Base-by-base conservation (phyloP, 2,888 invertebrate genomes). In the Odontomyia ornata region DNA sequence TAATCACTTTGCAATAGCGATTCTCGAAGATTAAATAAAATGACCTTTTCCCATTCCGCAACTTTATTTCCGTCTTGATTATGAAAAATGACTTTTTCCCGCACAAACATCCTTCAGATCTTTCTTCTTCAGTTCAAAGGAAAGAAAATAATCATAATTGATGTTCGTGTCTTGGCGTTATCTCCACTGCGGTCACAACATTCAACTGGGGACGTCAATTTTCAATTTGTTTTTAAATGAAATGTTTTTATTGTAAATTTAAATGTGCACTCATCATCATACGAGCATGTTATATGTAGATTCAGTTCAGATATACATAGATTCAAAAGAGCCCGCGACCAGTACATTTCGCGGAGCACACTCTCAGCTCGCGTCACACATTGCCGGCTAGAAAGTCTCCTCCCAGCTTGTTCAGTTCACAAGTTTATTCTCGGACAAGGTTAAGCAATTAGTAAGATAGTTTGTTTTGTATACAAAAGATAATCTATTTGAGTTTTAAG, bases 341-440 rank as follows among this genome's bases (percentile, higher is more conserved):
- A 15, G 52, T 52, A 52, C 52, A 52, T 9, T 52, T 9, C 15
- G 52, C 13, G 52, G 52, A 52, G 18, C 13, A 15, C 7, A 43
- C 15, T 52, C 52, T 52, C 52, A 18, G 13, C 3, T 15, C 52
- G 52, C 18, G 7, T 43, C n/a, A 52, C 36, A 36, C 36, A 15
- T 52, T 18, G 52, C 52, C 36, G 36, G 36, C 18, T 52, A 52
- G 5, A n/a, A 52, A 36, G 36, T 9, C 36, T 36, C 36, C 36
- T 52, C 52, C 52, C n/a, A 52, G 2, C 52, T 52, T 18, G 52
- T 52, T 52, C 52, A 52, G 52, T 71, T 71, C 69, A 71, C 15
- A 71, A 71, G 69, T 71, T 71, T 71, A 71, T 71, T 46, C 69
- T 71, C 69, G 69, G 69, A 47, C 69, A 71, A 71, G 69, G 69